These are phyloP conservation scores for Marronus borbonicus DNA, from an alignment of 2,888 invertebrate genomes.

Conservation along the genomic window DNA sequence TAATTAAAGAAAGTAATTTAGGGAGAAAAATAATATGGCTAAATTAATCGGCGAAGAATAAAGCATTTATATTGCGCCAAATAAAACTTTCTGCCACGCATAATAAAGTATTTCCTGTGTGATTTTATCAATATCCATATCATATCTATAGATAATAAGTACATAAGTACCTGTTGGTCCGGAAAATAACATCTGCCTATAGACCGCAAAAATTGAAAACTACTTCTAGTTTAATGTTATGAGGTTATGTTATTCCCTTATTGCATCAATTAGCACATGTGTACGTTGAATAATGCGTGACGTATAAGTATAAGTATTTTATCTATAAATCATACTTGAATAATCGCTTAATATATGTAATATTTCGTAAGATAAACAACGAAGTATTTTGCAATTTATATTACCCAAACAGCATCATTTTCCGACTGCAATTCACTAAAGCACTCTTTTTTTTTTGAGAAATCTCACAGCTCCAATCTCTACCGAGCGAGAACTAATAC, in stretches of 20 bases:
- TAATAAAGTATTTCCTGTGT: too few relatives aligned
- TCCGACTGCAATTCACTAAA: constrained; percentile 18
- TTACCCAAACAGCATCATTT: constrained; percentile 4
- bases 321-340: neutral
- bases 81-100: too few relatives aligned
- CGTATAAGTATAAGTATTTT: neutral
- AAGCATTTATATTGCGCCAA: too few relatives aligned
- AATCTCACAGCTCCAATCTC: neutral
- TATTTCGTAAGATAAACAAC: neutral
- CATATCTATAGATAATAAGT: too few relatives aligned
- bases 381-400: constrained; percentile 10
- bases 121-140: too few relatives aligned
- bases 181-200: too few relatives aligned
- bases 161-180: too few relatives aligned
- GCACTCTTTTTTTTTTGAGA: constrained; percentile 9
- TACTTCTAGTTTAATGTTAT: neutral
- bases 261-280: neutral
- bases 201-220: too few relatives aligned
- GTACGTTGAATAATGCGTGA: neutral
- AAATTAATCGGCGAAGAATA: too few relatives aligned
- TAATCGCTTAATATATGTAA: neutral
- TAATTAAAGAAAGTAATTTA: too few relatives aligned
- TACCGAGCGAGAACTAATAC: constrained; percentile 22
- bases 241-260: constrained; percentile 4
- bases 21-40: too few relatives aligned